Conservation (phyloP, 2,888 invertebrate species). For the Xestia xanthographa region DNA sequence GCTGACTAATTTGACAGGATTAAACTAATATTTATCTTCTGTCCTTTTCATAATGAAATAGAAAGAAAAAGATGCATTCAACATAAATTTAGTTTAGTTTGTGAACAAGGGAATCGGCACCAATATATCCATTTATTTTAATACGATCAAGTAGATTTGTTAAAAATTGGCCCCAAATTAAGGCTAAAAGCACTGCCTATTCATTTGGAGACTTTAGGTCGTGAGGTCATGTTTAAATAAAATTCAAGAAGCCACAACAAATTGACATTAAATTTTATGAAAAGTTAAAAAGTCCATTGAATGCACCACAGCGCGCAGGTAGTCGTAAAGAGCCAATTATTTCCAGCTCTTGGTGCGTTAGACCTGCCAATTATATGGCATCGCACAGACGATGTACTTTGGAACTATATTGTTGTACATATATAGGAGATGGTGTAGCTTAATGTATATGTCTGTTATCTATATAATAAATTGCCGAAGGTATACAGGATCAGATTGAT, state of each 20-base stretch:
- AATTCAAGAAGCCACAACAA: neutral
- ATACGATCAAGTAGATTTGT: no score
- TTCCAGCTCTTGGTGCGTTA: conserved; percentile 46
- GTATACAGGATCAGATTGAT: no score
- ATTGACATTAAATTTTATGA: conserved; percentile 15
- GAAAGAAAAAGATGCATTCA: no score
- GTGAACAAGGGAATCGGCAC: no score
- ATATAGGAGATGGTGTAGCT: neutral
- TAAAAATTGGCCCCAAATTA: no score
- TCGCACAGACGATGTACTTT: neutral
- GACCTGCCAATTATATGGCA: conserved; percentile 47
- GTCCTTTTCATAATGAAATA: no score
- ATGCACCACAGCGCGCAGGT: neutral
- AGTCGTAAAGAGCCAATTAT: conserved; percentile 49
- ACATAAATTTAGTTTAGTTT: no score
- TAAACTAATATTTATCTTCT: no score
- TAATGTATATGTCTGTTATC: no score
- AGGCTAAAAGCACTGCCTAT: neutral
- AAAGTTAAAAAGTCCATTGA: conserved; percentile 16
- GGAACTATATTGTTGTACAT: neutral
- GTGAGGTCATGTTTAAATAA: neutral
- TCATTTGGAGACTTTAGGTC: neutral
- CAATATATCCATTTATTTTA: no score
- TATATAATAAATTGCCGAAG: no score
- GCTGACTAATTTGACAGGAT: no score